Conservation (phyloP, 92 coral and sea anemone genomes). For the Porites cylindrica region DNA sequence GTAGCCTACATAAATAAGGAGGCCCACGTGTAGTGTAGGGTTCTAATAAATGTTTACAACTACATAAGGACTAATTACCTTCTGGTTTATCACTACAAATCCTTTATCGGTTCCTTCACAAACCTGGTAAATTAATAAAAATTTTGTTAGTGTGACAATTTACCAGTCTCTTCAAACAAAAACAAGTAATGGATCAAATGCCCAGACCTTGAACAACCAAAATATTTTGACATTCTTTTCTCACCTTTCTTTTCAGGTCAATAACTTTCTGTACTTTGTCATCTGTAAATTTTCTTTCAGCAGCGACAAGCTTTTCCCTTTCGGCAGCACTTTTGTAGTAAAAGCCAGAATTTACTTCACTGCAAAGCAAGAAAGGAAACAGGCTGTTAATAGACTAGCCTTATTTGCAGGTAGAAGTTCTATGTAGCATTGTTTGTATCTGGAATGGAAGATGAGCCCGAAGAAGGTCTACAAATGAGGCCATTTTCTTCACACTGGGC, state of each 20-base stretch:
- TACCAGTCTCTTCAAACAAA: too few relatives aligned
- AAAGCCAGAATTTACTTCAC: constrained; percentile 98
- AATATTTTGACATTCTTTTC: neutral
- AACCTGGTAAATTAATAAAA: constrained; percentile 63
- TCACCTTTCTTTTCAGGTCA: constrained; percentile 90
- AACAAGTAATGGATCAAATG: too few relatives aligned
- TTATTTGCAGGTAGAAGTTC: neutral
- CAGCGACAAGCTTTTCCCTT: constrained; percentile 94
- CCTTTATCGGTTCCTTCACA: constrained; percentile 97
- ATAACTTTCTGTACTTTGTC: constrained; percentile 95
- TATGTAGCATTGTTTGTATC: too few relatives aligned
- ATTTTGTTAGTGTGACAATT: neutral
- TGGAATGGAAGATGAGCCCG: too few relatives aligned
- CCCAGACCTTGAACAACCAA: too few relatives aligned
- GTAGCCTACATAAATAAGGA: neutral
- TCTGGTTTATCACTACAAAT: constrained; percentile 95
- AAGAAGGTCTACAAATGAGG: too few relatives aligned
- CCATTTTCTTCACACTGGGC: too few relatives aligned
- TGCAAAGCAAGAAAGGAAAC: constrained; percentile 21
- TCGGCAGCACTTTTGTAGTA: constrained; percentile 97
- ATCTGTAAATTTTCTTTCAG: constrained; percentile 97
- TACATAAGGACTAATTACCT: constrained; percentile 64
- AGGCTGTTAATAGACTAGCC: neutral
- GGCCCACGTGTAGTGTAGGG: too few relatives aligned
- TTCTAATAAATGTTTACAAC: neutral